Evolutionary conservation across 2,797 vertebrate genomes (phyloP).

Genomic region (Peromyscus attwateri): DNA sequence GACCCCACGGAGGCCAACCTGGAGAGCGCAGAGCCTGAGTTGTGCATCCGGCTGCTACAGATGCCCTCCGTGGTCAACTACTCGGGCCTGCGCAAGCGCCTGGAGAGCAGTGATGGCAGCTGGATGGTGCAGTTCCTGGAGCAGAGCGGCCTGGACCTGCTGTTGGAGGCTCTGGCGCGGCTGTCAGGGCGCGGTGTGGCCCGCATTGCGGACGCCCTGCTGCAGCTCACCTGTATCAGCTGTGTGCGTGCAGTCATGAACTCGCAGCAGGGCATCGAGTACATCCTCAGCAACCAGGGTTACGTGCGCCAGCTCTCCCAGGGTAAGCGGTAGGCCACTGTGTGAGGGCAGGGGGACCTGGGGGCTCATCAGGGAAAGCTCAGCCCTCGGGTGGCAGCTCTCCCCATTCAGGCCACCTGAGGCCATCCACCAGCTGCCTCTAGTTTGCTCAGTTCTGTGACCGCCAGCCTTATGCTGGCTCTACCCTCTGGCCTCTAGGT

Average conservation of each 20-base stretch:
- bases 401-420: fast-evolving
- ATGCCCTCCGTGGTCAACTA: conserved; percentile 98
- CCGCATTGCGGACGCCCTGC: conserved; percentile 95
- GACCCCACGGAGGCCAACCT: conserved; percentile 97
- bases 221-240: conserved; percentile 97
- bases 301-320: conserved; percentile 97
- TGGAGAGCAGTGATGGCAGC: conserved; percentile 94
- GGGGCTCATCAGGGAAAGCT: too few relatives aligned
- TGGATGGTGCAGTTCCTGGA: conserved; percentile 99
- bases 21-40: conserved; percentile 96
- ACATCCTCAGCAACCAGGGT: conserved; percentile 97
- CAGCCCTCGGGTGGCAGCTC: background rate
- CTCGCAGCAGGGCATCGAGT: conserved; percentile 95
- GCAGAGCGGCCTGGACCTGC: conserved; percentile 95
- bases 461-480: background rate
- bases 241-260: conserved; percentile 98
- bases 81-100: conserved; percentile 95
- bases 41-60: conserved; percentile 97
- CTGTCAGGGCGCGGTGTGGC: conserved; percentile 96
- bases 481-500: background rate
- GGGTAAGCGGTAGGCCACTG: conserved; percentile 87
- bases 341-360: background rate
- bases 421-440: fast-evolving
- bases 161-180: conserved; percentile 96
- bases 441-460: fast-evolving